Evolutionary conservation across 1,140 invertebrate genomes (phyloP).

Genomic region (Drosophila albomicans): DNA sequence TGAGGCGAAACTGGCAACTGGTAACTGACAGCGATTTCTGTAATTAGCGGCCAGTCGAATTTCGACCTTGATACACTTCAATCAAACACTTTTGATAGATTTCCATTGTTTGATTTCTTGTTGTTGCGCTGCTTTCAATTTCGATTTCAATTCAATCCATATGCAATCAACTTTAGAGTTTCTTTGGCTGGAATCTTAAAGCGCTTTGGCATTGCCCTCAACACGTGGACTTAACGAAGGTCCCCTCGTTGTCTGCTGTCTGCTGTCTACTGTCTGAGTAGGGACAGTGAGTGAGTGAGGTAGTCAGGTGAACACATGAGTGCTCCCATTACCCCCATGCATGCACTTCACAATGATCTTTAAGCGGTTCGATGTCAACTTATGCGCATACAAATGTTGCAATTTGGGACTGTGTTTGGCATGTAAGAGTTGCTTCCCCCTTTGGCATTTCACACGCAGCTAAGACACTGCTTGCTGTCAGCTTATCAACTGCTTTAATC

Average conservation of each 20-base stretch:
- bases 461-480: not conserved
- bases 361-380: constrained; percentile 23
- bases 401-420: not conserved
- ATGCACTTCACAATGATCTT: constrained; percentile 12
- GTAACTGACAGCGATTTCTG: constrained; percentile 64
- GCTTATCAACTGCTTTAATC: not conserved
- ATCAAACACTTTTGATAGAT: constrained; percentile 78
- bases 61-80: constrained; percentile 80
- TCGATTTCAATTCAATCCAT: constrained; percentile 48
- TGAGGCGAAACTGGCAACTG: constrained; percentile 43
- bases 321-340: constrained; percentile 16
- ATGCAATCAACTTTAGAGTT: constrained; percentile 17
- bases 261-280: not conserved
- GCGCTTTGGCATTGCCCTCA: constrained; percentile 62
- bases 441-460: not conserved
- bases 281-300: constrained; percentile 10
- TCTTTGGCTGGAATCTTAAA: constrained; percentile 22
- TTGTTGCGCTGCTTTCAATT: constrained; percentile 42
- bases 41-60: constrained; percentile 56
- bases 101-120: constrained; percentile 59
- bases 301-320: constrained; percentile 27
- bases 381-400: constrained; percentile 12
- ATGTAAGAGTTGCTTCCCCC: not conserved
- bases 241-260: not conserved
- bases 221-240: constrained; percentile 42